Base-by-base conservation (phyloP, 2,888 invertebrate genomes). In the Melikaiella ostensackeni region DNA sequence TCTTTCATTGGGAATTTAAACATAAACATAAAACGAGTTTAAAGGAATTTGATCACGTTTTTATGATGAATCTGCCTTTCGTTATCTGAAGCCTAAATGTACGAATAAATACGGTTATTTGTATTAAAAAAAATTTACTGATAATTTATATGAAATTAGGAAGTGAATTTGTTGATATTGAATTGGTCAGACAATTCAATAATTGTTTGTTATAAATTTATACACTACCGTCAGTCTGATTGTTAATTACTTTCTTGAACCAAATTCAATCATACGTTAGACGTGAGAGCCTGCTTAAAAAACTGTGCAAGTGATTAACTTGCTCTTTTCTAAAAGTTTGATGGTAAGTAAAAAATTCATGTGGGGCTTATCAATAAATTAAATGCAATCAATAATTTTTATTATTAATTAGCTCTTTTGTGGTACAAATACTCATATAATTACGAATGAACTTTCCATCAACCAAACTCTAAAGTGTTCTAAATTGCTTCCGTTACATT, bases 81-180 rank as follows among this genome's bases (percentile, higher is more conserved):
- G 70, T 70, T 70, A 50, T 50, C 50, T 70, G 30, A 50, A 46
- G 30, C 46, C 30, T 66, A 42, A 66, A 50, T 66, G 27, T 66
- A 66, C 46, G 50, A 66, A 66, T 27, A 66, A 42, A 27, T 66
- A 66, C 46, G 19, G 46, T 27, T 66, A 66, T 66, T 66, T 27
- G 42, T 66, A 66, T 66, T 50, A n/a, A 66, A 66, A 66, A 30
- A 30, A 66, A 24, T 70, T n/a, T 46, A 70, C 19, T 50, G n/a
- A 46, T 46, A 70, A 70, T 66, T 46, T 7, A 66, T 27, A n/a
- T 42, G 16, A 16, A 42, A 42, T 16, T 42, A 42, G 4, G 42
- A 42, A 16, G 42, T 16, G 1, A 42, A 42, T 42, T 42, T 42
- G 42, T 66, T 66, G 66, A 66, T 66, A 42, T 46, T 46, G 42